A percentile compares a stretch with the other conserved stretches of the same genome.
phyloP scores from a whole-genome alignment of 2,797 vertebrate genomes.

The Acrossocheilus wenchowensis region DNA sequence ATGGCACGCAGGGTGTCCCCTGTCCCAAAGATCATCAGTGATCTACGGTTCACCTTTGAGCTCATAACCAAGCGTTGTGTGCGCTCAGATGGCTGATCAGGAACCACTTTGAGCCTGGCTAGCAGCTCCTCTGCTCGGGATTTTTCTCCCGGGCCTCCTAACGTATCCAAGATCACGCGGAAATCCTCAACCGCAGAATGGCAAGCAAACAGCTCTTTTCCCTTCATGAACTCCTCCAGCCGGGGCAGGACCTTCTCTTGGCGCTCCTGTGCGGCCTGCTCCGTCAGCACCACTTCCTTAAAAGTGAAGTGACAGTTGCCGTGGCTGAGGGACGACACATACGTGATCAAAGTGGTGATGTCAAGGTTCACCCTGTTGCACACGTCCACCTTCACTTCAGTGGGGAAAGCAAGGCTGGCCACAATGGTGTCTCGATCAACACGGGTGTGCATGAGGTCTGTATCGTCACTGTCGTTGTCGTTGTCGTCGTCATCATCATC shows the following conservation, averaged over 20 bases:
- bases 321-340: constrained; percentile 91
- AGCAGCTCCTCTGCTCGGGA: constrained; percentile 83
- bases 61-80: constrained; percentile 85
- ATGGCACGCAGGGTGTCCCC: constrained; percentile 90
- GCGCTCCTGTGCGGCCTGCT: constrained; percentile 92
- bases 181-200: constrained; percentile 91
- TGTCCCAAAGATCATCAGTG: constrained; percentile 92
- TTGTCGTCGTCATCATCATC: not conserved
- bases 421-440: constrained; percentile 84
- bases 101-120: constrained; percentile 81
- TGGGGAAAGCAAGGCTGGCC: constrained; percentile 85
- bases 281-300: constrained; percentile 91
- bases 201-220: constrained; percentile 92
- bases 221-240: constrained; percentile 88
- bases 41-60: constrained; percentile 90
- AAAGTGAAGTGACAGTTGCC: constrained; percentile 89
- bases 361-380: constrained; percentile 91
- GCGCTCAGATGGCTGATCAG: constrained; percentile 88
- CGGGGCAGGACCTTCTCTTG: constrained; percentile 84
- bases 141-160: constrained; percentile 89
- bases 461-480: not conserved
- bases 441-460: constrained; percentile 71
- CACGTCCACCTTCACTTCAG: constrained; percentile 83
- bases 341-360: constrained; percentile 94
- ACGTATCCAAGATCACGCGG: constrained; percentile 87